Evolutionary conservation across 2,797 vertebrate genomes (phyloP).

Genomic region (Telmatherina bonti): DNA sequence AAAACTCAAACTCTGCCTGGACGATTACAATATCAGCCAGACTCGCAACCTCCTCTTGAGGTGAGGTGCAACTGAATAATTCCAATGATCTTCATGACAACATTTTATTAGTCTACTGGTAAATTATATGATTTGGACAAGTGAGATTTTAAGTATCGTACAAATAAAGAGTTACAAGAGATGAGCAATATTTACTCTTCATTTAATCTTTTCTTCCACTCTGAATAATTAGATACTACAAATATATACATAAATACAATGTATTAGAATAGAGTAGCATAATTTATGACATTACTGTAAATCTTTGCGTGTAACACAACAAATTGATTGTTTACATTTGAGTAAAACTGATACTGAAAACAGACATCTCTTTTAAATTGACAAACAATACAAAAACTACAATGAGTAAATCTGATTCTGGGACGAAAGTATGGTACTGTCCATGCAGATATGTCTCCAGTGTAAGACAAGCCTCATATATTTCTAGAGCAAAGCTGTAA

Average conservation of each 20-base stretch:
- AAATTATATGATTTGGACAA: neutral
- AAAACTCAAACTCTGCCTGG: slow-evolving; percentile 44
- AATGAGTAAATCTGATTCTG: slow-evolving; percentile 25
- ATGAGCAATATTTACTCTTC: slow-evolving; percentile 20
- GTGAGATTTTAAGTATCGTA: neutral
- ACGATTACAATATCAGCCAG: slow-evolving; percentile 25
- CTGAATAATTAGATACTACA: slow-evolving; percentile 67
- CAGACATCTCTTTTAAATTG: slow-evolving; percentile 1
- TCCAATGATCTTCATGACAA: slow-evolving; percentile 19
- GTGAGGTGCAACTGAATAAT: slow-evolving; percentile 19
- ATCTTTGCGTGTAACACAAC: slow-evolving; percentile 72
- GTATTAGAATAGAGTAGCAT: slow-evolving; percentile 66
- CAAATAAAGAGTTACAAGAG: slow-evolving; percentile 11
- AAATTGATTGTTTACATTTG: slow-evolving; percentile 26
- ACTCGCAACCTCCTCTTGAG: slow-evolving; percentile 5
- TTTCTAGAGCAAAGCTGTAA: slow-evolving; percentile 18
- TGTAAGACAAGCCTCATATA: slow-evolving; percentile 66
- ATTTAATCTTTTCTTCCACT: slow-evolving; percentile 41
- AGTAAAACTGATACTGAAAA: slow-evolving; percentile 14
- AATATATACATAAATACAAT: slow-evolving; percentile 60
- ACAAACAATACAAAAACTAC: slow-evolving; percentile 13
- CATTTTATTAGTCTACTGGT: neutral
- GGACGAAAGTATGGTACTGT: slow-evolving; percentile 34
- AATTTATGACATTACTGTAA: slow-evolving; percentile 77
- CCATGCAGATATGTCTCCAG: slow-evolving; percentile 68